A percentile compares a stretch with the other conserved stretches of the same genome.
phyloP scores from a whole-genome alignment of 2,113 vertebrate species.

The Cyprinodon variegatus region DNA sequence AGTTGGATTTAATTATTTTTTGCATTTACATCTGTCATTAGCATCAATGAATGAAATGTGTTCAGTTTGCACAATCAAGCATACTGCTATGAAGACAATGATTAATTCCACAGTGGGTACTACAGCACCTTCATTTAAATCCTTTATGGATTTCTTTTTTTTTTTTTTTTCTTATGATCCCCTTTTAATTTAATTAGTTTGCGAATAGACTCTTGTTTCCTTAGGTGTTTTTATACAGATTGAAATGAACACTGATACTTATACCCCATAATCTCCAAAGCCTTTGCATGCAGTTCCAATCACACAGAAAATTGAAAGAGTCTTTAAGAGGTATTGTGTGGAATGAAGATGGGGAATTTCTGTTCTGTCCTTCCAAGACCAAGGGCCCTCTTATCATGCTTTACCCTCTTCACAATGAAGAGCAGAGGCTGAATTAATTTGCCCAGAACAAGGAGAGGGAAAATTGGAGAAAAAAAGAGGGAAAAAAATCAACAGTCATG shows the following conservation, averaged over 20 bases:
- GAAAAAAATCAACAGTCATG: constrained; percentile 5
- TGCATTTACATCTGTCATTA: constrained; percentile 17
- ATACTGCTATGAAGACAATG: not conserved
- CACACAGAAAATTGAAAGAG: constrained; percentile 16
- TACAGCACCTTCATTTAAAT: not conserved
- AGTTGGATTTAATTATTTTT: constrained; percentile 46
- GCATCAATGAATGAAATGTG: not conserved
- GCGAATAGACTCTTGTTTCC: constrained; percentile 10
- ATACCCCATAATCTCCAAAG: constrained; percentile 20
- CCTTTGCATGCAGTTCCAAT: constrained; percentile 30
- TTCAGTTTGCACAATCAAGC: not conserved
- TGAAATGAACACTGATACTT: constrained; percentile 17
- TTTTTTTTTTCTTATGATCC: constrained; percentile 1
- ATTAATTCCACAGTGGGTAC: not conserved
- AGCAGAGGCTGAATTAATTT: constrained; percentile 33
- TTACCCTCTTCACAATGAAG: constrained; percentile 16
- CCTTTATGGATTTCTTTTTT: constrained; percentile 4
- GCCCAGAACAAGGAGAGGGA: constrained; percentile 5
- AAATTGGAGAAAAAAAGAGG: constrained; percentile 7
- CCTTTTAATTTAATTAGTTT: constrained; percentile 11
- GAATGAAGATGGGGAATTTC: constrained; percentile 5
- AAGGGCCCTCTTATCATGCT: constrained; percentile 12
- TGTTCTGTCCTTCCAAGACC: constrained; percentile 1
- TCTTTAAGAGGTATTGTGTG: constrained; percentile 1
- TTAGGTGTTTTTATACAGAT: constrained; percentile 13